Conservation (phyloP, 2,797 vertebrate species). For the Sebastes vulpes region DNA sequence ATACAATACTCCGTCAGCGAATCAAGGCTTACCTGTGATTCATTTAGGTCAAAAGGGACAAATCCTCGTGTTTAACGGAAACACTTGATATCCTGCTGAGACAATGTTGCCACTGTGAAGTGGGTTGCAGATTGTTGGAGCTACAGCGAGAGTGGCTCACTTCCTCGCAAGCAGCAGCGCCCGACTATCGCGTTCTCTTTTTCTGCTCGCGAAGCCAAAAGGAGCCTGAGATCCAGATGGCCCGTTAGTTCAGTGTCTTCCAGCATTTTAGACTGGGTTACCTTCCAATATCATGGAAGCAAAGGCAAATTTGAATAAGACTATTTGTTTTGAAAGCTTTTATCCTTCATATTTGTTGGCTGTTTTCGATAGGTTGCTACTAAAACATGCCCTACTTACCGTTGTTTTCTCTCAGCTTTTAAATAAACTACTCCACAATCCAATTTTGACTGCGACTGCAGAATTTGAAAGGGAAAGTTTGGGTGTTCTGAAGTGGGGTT, state of each 20-base stretch:
- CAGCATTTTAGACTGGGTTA: neutral
- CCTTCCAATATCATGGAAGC: neutral
- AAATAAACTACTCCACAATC: neutral
- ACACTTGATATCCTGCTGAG: constrained; percentile 64
- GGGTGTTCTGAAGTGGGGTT: too few species aligned
- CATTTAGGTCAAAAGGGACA: constrained; percentile 63
- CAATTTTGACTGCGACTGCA: neutral
- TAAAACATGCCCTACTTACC: neutral
- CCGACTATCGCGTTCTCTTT: neutral
- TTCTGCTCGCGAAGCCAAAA: constrained; percentile 13
- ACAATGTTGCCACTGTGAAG: constrained; percentile 45
- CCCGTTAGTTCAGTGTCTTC: neutral
- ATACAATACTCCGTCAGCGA: constrained; percentile 64
- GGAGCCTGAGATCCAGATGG: constrained; percentile 23
- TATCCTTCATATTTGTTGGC: neutral
- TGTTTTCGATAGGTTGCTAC: neutral
- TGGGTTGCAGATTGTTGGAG: constrained; percentile 22
- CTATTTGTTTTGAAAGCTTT: neutral
- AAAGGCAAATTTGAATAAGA: neutral
- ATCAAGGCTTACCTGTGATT: constrained; percentile 51
- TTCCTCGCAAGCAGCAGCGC: neutral
- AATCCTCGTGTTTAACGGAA: constrained; percentile 64
- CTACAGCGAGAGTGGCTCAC: neutral
- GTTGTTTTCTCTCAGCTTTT: neutral
- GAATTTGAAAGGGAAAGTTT: neutral